These are phyloP conservation scores for Nerophis ophidion DNA, from an alignment of 2,113 vertebrate species.

Conservation along the genomic window DNA sequence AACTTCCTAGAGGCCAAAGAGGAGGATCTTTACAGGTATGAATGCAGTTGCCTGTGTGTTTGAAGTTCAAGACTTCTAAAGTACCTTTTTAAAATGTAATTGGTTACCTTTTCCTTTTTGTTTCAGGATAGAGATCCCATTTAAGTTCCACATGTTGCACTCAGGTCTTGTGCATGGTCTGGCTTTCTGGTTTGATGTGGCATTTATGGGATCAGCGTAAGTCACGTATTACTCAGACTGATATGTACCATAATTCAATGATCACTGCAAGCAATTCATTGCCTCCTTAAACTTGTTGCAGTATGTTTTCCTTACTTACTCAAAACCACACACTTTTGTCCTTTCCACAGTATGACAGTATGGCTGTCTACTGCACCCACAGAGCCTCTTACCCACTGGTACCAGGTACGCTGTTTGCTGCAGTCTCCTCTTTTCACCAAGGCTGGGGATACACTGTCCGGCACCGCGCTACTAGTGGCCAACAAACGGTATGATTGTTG, in stretches of 20 bases:
- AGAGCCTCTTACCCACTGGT: constrained; percentile 94
- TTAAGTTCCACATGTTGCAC: constrained; percentile 95
- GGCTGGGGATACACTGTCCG: constrained; percentile 91
- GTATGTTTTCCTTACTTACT: not conserved
- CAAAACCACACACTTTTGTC: not conserved
- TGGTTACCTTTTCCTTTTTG: not conserved
- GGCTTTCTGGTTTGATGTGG: constrained; percentile 95
- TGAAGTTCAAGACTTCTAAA: not conserved
- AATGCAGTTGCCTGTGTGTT: not conserved
- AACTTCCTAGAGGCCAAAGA: constrained; percentile 97
- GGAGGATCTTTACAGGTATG: constrained; percentile 89
- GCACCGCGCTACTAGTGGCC: constrained; percentile 85
- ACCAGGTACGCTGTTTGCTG: constrained; percentile 91
- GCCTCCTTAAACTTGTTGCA: no score
- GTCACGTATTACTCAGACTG: constrained; percentile 34
- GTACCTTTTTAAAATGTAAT: not conserved
- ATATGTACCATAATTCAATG: not conserved
- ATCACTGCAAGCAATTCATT: not conserved
- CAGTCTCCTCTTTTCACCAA: constrained; percentile 94
- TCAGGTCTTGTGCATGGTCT: constrained; percentile 89
- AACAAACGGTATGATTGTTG: constrained; percentile 81
- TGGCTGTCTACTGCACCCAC: constrained; percentile 94
- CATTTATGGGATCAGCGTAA: constrained; percentile 90
- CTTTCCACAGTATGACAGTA: constrained; percentile 80
- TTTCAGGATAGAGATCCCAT: constrained; percentile 91